These are phyloP conservation scores for Lampris incognitus DNA, from an alignment of 2,113 vertebrate genomes.

Conservation along the genomic window DNA sequence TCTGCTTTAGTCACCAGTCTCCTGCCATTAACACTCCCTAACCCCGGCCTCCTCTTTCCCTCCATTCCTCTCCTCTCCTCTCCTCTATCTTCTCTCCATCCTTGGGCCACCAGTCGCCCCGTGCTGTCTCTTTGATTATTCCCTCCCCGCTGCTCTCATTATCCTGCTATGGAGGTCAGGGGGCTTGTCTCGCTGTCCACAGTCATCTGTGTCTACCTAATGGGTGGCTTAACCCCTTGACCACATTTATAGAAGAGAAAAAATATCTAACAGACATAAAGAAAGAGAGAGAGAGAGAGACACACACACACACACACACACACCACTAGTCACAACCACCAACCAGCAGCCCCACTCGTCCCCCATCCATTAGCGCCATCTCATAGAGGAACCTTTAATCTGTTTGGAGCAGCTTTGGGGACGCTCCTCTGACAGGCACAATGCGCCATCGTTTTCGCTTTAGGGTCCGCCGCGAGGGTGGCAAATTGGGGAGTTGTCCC, in stretches of 20 bases:
- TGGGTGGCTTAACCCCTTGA: constrained; percentile 36
- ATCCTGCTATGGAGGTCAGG: constrained; percentile 37
- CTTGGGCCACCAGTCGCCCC: constrained; percentile 42
- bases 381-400: constrained; percentile 52
- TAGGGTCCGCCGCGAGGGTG: constrained; percentile 40
- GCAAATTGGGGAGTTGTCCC: constrained; percentile 69
- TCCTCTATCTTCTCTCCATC: not conserved
- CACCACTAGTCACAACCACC: constrained; percentile 8
- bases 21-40: constrained; percentile 18
- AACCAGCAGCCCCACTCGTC: constrained; percentile 19
- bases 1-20: constrained; percentile 35
- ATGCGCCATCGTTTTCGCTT: constrained; percentile 39
- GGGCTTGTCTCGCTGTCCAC: constrained; percentile 43
- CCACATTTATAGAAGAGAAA: not conserved
- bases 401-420: constrained; percentile 49
- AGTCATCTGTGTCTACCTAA: constrained; percentile 30
- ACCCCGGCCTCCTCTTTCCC: constrained; percentile 21
- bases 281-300: not conserved
- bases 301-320: not conserved
- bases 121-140: constrained; percentile 61
- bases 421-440: constrained; percentile 48
- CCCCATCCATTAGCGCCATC: constrained; percentile 67
- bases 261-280: constrained; percentile 11
- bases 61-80: not conserved
- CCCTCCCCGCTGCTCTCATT: constrained; percentile 49